Evolutionary conservation across 2,797 vertebrate genomes (phyloP).

Genomic region (Thamnophis elegans): DNA sequence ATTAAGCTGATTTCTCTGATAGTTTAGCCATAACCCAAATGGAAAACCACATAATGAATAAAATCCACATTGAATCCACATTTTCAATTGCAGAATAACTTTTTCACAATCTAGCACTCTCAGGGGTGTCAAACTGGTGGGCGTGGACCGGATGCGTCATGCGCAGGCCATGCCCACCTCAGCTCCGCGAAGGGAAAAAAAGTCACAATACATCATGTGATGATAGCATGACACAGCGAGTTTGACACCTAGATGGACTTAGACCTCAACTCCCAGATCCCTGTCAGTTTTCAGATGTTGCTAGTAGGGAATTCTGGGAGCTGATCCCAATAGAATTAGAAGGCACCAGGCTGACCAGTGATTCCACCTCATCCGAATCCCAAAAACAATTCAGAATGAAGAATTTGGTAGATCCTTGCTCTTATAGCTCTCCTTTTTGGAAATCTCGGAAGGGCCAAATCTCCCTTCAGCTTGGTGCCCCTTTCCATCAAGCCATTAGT

Average conservation of each 20-base stretch:
- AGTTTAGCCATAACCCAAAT: not conserved
- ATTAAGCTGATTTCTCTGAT: not conserved
- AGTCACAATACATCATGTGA: too few species aligned
- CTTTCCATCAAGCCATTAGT: not conserved
- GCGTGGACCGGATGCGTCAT: too few species aligned
- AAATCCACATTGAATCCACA: not conserved
- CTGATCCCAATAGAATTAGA: not conserved
- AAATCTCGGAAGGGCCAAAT: not conserved
- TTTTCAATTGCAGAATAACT: not conserved
- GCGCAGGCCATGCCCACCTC: too few species aligned
- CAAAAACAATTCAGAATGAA: not conserved
- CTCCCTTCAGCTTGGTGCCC: not conserved
- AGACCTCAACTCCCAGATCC: not conserved
- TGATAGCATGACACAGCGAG: too few species aligned
- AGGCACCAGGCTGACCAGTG: not conserved
- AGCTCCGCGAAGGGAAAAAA: too few species aligned
- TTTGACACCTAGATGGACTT: not conserved
- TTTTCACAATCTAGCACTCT: not conserved
- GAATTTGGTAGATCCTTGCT: not conserved
- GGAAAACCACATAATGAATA: not conserved
- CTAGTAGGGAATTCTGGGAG: not conserved
- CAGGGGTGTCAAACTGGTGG: too few species aligned
- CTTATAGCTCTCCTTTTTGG: not conserved
- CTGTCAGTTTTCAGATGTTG: not conserved
- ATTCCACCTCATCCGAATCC: not conserved